Conservation (phyloP, 2,797 vertebrate genomes). For the Hemitrygon akajei region DNA sequence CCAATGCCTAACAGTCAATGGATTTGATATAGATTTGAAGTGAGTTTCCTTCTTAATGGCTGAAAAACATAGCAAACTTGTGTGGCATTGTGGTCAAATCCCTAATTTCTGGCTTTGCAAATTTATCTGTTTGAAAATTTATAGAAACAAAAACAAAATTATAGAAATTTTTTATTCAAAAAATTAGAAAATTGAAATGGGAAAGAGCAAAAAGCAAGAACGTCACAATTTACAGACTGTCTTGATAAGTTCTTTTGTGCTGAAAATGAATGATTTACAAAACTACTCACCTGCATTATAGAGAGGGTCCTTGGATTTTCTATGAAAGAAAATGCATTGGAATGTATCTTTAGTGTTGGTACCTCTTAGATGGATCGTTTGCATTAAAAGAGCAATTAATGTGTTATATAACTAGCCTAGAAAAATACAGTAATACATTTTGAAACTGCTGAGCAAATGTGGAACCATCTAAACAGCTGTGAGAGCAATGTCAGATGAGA, state of each 20-base stretch:
- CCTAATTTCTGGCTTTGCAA: background rate
- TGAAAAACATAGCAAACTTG: background rate
- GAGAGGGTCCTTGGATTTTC: slow-evolving; percentile 94
- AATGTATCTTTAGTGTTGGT: background rate
- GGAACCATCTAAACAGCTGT: background rate
- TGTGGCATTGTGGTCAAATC: background rate
- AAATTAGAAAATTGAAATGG: background rate
- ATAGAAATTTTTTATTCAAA: background rate
- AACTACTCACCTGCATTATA: slow-evolving; percentile 87
- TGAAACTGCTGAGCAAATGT: background rate
- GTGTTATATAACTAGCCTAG: background rate
- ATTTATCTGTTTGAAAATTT: background rate
- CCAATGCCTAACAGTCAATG: background rate
- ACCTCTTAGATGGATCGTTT: background rate
- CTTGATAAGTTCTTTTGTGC: background rate
- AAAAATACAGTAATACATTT: background rate
- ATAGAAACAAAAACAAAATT: background rate
- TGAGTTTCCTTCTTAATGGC: background rate
- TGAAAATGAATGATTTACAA: background rate
- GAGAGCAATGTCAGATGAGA: background rate
- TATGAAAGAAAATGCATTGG: slow-evolving; percentile 55
- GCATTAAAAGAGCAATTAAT: background rate
- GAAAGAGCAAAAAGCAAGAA: background rate
- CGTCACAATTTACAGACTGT: background rate
- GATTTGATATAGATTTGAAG: background rate